Conservation (phyloP, 2,888 invertebrate species). For the Lasioglossum zephyrum region DNA sequence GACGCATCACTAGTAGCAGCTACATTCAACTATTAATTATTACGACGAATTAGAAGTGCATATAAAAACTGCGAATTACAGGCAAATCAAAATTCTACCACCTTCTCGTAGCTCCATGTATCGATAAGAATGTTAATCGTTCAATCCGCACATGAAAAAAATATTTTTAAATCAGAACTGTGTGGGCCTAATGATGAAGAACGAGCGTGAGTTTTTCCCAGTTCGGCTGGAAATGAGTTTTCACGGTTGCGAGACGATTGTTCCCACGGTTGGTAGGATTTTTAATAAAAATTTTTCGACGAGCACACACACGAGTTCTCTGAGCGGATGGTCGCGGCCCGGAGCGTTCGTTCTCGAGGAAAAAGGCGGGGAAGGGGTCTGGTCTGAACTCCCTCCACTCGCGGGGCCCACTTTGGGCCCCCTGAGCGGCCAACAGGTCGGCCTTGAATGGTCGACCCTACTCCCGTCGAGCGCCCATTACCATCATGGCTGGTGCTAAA, state of each 20-base stretch:
- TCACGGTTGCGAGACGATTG: neutral
- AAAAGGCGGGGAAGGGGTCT: slow-evolving; percentile 33
- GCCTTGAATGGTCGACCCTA: slow-evolving; percentile 77
- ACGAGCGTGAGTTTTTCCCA: too few species aligned
- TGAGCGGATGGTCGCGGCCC: slow-evolving; percentile 48
- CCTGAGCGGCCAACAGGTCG: slow-evolving; percentile 79
- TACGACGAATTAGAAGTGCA: neutral
- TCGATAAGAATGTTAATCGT: neutral
- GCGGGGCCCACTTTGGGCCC: slow-evolving; percentile 66
- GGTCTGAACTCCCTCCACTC: slow-evolving; percentile 49
- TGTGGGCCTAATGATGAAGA: neutral
- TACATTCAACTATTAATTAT: neutral
- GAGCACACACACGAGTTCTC: slow-evolving; percentile 64
- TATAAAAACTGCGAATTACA: neutral
- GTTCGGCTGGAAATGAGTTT: neutral
- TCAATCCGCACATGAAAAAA: neutral
- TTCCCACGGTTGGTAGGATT: slow-evolving; percentile 50
- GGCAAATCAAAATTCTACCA: neutral
- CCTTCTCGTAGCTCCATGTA: neutral
- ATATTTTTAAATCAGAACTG: neutral
- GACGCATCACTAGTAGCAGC: neutral
- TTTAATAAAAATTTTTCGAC: slow-evolving; percentile 65
- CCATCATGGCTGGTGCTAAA: slow-evolving; percentile 78
- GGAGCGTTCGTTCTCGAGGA: slow-evolving; percentile 28
- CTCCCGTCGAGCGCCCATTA: slow-evolving; percentile 68